A percentile compares a stretch with the other conserved stretches of the same genome.
Evolutionary conservation across 2,797 vertebrate genomes (phyloP).

Genomic region (Falco berigora): DNA sequence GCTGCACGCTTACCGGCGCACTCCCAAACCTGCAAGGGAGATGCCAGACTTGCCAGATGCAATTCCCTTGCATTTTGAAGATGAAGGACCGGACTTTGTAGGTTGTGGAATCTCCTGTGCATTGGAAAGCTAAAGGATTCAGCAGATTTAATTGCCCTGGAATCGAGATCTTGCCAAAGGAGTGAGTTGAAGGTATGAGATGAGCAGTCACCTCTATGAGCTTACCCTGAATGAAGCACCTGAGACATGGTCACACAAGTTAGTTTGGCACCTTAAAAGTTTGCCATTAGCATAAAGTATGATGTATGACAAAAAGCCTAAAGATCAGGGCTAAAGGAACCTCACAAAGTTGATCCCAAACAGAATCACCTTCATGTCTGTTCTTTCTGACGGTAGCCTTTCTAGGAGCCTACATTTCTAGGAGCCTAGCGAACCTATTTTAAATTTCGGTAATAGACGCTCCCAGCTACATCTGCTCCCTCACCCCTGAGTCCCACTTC

Average conservation of each 20-base stretch:
- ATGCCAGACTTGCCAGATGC: background rate
- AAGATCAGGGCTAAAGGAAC: background rate
- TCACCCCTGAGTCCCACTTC: background rate
- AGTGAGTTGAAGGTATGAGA: background rate
- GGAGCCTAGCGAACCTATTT: background rate
- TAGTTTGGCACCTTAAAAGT: background rate
- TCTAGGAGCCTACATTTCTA: no score
- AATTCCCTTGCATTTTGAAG: background rate
- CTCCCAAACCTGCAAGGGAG: background rate
- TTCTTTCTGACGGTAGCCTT: background rate
- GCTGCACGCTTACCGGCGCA: background rate
- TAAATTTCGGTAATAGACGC: background rate
- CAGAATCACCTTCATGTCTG: background rate
- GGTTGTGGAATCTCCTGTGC: background rate
- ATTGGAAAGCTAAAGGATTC: background rate
- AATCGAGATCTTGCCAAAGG: background rate
- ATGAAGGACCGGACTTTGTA: background rate
- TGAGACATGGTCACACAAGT: rapidly evolving
- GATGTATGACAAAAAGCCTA: background rate
- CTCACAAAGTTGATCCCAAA: background rate
- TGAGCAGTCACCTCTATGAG: background rate
- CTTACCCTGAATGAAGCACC: background rate
- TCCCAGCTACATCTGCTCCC: background rate
- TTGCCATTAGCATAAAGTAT: background rate
- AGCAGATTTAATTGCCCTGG: background rate